A percentile compares a stretch with the other conserved stretches of the same genome.
Conservation (phyloP, 2,113 vertebrate species). For the Bos javanicus region DNA sequence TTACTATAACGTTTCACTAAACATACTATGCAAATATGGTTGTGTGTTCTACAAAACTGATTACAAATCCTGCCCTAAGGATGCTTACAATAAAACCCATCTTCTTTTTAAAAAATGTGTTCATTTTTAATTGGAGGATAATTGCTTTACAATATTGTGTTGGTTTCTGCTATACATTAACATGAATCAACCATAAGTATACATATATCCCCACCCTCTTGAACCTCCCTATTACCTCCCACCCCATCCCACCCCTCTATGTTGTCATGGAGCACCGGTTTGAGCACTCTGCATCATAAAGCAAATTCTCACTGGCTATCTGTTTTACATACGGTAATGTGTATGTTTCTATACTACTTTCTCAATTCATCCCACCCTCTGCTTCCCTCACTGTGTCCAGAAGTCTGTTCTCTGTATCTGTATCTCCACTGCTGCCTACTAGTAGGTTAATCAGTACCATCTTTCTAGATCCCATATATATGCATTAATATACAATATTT, state of each 20-base stretch:
- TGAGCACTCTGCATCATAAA: neutral
- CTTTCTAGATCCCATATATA: neutral
- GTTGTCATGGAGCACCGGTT: fast-evolving
- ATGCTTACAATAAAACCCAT: neutral
- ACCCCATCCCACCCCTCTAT: neutral
- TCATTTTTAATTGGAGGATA: neutral
- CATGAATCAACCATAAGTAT: neutral
- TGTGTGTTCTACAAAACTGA: neutral
- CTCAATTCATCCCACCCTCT: neutral
- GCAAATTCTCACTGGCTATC: neutral
- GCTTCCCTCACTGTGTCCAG: neutral
- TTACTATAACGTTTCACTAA: neutral
- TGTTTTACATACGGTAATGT: neutral
- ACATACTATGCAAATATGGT: too few relatives aligned
- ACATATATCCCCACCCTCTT: neutral
- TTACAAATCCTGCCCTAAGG: neutral
- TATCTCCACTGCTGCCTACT: neutral
- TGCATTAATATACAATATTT: neutral
- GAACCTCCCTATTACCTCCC: neutral
- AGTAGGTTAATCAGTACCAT: neutral
- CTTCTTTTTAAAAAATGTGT: neutral
- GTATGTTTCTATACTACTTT: neutral
- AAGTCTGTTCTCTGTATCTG: neutral
- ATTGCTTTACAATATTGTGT: neutral
- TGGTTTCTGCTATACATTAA: neutral